Conservation (phyloP, 2,797 vertebrate species). For the Malurus splendens region DNA sequence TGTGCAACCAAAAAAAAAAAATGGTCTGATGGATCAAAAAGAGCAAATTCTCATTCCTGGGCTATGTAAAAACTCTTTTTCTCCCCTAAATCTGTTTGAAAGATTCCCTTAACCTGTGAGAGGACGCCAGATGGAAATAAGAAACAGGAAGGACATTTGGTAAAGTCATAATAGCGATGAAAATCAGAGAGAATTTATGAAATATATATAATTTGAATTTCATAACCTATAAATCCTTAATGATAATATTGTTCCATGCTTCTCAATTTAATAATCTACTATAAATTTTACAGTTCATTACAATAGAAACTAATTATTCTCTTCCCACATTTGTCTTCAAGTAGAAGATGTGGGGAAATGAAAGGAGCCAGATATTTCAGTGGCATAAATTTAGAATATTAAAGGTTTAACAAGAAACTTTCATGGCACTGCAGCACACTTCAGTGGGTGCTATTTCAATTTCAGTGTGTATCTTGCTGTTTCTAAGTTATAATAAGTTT, state of each 20-base stretch:
- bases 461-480: neutral
- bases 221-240: constrained; percentile 53
- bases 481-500: neutral
- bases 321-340: constrained; percentile 38
- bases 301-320: constrained; percentile 52
- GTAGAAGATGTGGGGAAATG: neutral
- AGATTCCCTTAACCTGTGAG: neutral
- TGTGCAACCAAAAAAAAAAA: too few relatives aligned
- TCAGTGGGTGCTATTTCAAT: neutral
- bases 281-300: constrained; percentile 43
- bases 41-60: neutral
- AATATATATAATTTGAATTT: constrained; percentile 43
- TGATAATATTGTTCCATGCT: constrained; percentile 51
- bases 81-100: neutral
- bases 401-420: neutral
- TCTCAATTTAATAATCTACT: constrained; percentile 40
- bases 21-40: too few relatives aligned
- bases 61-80: rapidly evolving
- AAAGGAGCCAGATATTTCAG: neutral
- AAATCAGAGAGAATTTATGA: constrained; percentile 37
- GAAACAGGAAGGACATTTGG: constrained; percentile 4
- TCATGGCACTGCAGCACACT: neutral
- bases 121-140: neutral
- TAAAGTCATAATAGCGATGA: neutral
- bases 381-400: neutral